Percentiles rank a stretch among this genome's conserved stretches.
Conservation (phyloP, 2,888 invertebrate species). For the Oligia fasciuncula region DNA sequence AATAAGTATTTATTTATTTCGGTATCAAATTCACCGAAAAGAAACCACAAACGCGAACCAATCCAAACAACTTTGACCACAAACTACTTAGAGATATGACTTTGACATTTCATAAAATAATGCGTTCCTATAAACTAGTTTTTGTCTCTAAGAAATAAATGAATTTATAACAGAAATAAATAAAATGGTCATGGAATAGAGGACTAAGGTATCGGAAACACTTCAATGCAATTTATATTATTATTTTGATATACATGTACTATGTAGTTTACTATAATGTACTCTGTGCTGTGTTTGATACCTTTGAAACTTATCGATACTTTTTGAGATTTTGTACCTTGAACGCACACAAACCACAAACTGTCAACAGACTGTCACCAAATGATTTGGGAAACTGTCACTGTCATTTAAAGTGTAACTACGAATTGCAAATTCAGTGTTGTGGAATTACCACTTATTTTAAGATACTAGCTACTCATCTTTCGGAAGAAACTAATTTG, state of each 20-base stretch:
- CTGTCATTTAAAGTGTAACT: conserved; percentile 18
- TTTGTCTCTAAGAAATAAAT: too few species aligned
- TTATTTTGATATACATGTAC: background rate
- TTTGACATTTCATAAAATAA: too few species aligned
- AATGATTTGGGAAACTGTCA: background rate
- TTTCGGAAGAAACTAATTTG: background rate
- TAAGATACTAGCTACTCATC: background rate
- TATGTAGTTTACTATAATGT: too few species aligned
- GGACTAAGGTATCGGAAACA: background rate
- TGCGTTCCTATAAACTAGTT: background rate
- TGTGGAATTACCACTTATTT: background rate
- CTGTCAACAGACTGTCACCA: background rate
- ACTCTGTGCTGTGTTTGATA: too few species aligned
- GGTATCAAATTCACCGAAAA: background rate
- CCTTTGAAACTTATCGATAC: background rate
- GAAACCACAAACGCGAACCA: background rate
- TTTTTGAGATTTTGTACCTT: background rate
- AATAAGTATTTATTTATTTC: background rate
- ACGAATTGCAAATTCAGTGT: background rate
- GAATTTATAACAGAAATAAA: background rate
- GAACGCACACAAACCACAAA: conserved; percentile 18
- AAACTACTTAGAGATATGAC: too few species aligned
- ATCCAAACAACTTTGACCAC: too few species aligned
- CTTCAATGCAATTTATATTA: background rate
- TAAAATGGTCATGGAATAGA: background rate